Evolutionary conservation across 2,113 vertebrate species (phyloP).

Genomic region (Tenebrosternarchus preto): DNA sequence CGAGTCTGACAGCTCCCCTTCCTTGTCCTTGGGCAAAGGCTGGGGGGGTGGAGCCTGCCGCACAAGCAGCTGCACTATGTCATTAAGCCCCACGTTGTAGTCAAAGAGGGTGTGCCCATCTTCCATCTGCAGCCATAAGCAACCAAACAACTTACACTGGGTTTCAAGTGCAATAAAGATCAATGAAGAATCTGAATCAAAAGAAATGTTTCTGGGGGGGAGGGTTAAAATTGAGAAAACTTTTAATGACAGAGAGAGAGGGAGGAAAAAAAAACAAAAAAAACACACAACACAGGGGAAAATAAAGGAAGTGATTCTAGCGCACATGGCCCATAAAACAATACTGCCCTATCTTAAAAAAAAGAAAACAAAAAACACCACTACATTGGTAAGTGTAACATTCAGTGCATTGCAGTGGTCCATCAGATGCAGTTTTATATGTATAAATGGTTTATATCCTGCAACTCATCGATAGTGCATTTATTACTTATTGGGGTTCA

Average conservation of each 20-base stretch:
- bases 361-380: too few relatives aligned
- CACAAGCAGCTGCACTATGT: slow-evolving; percentile 91
- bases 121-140: slow-evolving; percentile 82
- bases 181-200: background rate
- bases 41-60: slow-evolving; percentile 72
- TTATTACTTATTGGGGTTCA: too few relatives aligned
- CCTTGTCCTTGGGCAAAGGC: slow-evolving; percentile 78
- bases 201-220: too few relatives aligned
- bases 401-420: too few relatives aligned
- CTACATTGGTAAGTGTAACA: background rate
- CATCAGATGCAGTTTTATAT: too few relatives aligned
- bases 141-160: too few relatives aligned
- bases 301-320: background rate
- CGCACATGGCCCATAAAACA: background rate
- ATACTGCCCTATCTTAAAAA: background rate
- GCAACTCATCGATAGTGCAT: too few relatives aligned
- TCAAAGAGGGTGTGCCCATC: slow-evolving; percentile 95
- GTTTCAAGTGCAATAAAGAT: background rate
- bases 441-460: too few relatives aligned
- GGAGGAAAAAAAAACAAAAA: too few relatives aligned
- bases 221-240: too few relatives aligned
- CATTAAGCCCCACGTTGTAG: slow-evolving; percentile 90
- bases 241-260: too few relatives aligned
- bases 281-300: too few relatives aligned
- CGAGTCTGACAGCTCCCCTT: slow-evolving; percentile 88